Evolutionary conservation across 2,113 vertebrate genomes (phyloP).

Genomic region (Drymodes brunneopygia): DNA sequence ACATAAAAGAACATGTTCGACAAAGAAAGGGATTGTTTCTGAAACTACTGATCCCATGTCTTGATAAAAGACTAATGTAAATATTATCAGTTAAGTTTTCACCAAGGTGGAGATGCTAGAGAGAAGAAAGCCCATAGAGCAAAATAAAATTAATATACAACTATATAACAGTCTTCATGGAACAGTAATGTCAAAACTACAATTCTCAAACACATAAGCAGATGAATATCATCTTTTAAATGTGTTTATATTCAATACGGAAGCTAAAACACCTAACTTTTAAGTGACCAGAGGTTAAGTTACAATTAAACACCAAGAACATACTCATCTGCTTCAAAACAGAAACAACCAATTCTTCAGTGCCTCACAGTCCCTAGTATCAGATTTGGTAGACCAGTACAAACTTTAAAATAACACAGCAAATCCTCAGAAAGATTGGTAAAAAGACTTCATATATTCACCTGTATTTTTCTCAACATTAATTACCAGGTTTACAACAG

Average conservation of each 20-base stretch:
- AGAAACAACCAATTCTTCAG: not conserved
- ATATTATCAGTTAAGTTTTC: not conserved
- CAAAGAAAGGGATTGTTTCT: not conserved
- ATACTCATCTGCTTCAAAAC: not conserved
- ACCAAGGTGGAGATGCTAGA: not conserved
- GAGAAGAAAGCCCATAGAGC: not conserved
- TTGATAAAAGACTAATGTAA: not conserved
- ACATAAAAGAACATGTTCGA: not conserved
- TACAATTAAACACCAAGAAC: not conserved
- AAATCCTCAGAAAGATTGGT: not conserved
- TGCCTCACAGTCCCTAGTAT: not conserved
- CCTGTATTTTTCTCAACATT: not conserved
- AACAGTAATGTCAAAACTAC: not conserved
- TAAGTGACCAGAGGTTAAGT: not conserved
- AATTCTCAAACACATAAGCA: not conserved
- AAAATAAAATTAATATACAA: not conserved
- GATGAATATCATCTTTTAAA: not conserved
- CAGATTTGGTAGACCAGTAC: not conserved
- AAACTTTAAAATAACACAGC: not conserved
- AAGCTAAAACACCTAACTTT: not conserved
- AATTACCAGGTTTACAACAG: not conserved
- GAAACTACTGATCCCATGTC: not conserved
- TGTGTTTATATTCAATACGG: not conserved
- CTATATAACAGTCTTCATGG: not conserved
- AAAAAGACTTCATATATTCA: not conserved